Conservation (phyloP, 1,140 invertebrate species). For the Caenorhabditis latens region DNA sequence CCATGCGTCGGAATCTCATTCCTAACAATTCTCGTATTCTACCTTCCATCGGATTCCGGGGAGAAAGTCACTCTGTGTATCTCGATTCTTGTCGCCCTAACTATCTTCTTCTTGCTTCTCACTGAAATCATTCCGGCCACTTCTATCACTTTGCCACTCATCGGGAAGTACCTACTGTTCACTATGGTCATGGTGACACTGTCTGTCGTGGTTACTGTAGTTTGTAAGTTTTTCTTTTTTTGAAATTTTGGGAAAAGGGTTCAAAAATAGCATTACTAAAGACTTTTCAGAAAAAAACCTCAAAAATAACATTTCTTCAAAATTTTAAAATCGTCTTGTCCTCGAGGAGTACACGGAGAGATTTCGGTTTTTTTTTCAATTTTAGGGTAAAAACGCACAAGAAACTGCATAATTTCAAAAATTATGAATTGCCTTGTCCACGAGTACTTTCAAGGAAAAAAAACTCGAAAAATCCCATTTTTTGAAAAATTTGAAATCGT, state of each 20-base stretch:
- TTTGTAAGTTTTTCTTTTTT: conserved; percentile 78
- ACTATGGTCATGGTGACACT: conserved; percentile 99
- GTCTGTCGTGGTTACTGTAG: conserved; percentile 96
- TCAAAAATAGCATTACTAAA: background rate
- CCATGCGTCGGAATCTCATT: conserved; percentile 94
- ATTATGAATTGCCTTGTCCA: too few relatives aligned
- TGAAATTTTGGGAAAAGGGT: background rate
- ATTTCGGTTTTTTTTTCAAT: too few relatives aligned
- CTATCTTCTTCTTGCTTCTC: conserved; percentile 98
- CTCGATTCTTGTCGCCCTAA: conserved; percentile 97
- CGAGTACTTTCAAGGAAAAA: too few relatives aligned
- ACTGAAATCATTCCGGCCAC: conserved; percentile 96
- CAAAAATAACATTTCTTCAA: too few relatives aligned
- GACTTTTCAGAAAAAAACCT: conserved; percentile 86
- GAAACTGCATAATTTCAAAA: too few relatives aligned
- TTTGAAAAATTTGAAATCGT: too few relatives aligned
- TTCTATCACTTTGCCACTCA: conserved; percentile 93
- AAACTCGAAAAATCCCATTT: too few relatives aligned
- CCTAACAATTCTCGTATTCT: conserved; percentile 96
- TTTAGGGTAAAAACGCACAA: too few relatives aligned
- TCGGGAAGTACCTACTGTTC: conserved; percentile 97
- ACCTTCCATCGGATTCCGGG: conserved; percentile 95
- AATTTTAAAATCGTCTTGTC: too few relatives aligned
- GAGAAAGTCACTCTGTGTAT: conserved; percentile 95
- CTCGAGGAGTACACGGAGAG: too few relatives aligned